phyloP scores from a whole-genome alignment of 2,797 vertebrate species.

The Etheostoma perlongum region DNA sequence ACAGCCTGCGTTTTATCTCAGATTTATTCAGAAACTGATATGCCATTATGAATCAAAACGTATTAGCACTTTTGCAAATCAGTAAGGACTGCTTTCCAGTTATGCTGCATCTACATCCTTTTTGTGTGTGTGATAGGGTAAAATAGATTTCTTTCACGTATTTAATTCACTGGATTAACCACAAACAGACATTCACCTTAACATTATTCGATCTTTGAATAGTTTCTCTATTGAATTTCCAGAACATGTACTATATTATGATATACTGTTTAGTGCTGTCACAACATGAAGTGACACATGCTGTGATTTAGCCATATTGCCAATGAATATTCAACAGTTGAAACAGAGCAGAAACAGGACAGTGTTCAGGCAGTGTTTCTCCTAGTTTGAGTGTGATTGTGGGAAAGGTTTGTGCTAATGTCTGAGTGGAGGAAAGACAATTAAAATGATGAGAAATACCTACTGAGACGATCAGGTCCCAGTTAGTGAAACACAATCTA shows the following conservation, averaged over 20 bases:
- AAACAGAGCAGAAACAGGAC: neutral
- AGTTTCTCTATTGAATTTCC: neutral
- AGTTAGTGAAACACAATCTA: neutral
- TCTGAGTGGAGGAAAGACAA: neutral
- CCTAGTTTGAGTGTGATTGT: neutral
- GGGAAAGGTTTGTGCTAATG: neutral
- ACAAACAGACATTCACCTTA: neutral
- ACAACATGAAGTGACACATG: neutral
- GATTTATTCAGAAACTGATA: too few species aligned
- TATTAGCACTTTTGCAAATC: too few species aligned
- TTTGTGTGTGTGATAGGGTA: too few species aligned
- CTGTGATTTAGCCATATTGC: neutral
- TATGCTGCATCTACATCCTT: too few species aligned
- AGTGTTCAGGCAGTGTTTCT: too few species aligned
- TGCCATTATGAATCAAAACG: too few species aligned
- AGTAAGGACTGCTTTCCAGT: too few species aligned
- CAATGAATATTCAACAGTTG: neutral
- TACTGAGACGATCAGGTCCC: neutral
- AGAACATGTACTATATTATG: neutral
- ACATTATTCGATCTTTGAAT: neutral
- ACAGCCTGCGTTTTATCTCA: too few species aligned
- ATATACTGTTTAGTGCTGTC: neutral
- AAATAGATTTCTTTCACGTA: too few species aligned
- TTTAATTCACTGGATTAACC: neutral
- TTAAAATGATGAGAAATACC: neutral